Conservation (phyloP, 2,888 invertebrate species). For the Hirtodrosophila trivittata region DNA sequence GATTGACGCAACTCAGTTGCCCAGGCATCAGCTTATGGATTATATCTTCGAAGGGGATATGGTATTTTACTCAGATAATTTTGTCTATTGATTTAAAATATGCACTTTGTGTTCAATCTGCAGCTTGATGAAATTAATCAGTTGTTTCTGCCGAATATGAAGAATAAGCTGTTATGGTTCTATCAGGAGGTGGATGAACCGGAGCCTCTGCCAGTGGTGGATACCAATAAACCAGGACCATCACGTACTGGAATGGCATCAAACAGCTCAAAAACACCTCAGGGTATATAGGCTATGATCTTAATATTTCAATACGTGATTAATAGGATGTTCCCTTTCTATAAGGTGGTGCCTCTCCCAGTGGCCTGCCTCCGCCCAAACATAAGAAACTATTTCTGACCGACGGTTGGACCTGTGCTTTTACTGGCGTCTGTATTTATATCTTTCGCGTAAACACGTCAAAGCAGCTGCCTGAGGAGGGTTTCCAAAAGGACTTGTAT, state of each 20-base stretch:
- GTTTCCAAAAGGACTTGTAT: slow-evolving; percentile 93
- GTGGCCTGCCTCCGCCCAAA: slow-evolving; percentile 77
- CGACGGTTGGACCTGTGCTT: slow-evolving; percentile 92
- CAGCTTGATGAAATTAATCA: slow-evolving; percentile 94
- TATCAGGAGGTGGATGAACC: slow-evolving; percentile 93
- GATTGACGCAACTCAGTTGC: slow-evolving; percentile 92
- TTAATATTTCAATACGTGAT: neutral
- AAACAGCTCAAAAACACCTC: slow-evolving; percentile 83
- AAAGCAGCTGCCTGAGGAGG: slow-evolving; percentile 95
- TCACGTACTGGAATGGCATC: slow-evolving; percentile 85
- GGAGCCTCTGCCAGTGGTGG: slow-evolving; percentile 83
- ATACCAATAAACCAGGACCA: slow-evolving; percentile 84
- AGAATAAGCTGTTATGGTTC: slow-evolving; percentile 93
- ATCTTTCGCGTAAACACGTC: slow-evolving; percentile 93
- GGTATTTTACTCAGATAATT: slow-evolving; percentile 84
- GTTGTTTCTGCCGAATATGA: slow-evolving; percentile 92
- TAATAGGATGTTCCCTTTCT: neutral
- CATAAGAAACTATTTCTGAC: slow-evolving; percentile 93
- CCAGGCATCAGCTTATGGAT: slow-evolving; percentile 94
- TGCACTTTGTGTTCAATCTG: slow-evolving; percentile 11
- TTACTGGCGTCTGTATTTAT: slow-evolving; percentile 93
- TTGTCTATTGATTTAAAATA: neutral
- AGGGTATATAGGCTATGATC: slow-evolving; percentile 61
- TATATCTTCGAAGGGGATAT: slow-evolving; percentile 95
- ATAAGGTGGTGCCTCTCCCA: slow-evolving; percentile 82